Conservation (phyloP, 1,140 invertebrate genomes). For the Micrasema longulum region DNA sequence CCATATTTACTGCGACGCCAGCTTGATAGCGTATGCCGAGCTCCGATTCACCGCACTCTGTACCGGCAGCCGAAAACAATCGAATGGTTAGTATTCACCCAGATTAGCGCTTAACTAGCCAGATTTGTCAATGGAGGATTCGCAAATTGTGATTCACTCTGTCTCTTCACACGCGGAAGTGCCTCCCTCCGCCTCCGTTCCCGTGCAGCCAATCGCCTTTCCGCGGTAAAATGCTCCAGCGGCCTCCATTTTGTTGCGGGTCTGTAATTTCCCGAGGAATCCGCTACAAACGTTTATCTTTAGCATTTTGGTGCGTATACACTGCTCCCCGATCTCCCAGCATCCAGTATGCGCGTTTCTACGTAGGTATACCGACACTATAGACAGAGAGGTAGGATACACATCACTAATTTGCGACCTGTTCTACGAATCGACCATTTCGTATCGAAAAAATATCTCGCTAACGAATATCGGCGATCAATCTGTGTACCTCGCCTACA, state of each 20-base stretch:
- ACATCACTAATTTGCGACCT: too few species aligned
- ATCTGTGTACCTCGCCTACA: too few species aligned
- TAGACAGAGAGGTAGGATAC: too few species aligned
- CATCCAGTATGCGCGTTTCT: not conserved
- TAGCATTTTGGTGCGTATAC: constrained; percentile 3
- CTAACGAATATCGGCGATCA: too few species aligned
- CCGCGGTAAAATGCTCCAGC: constrained; percentile 41
- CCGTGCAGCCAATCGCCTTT: constrained; percentile 44
- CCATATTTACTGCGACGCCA: constrained; percentile 17
- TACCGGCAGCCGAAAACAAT: too few species aligned
- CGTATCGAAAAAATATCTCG: too few species aligned
- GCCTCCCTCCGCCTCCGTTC: constrained; percentile 22
- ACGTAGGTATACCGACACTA: too few species aligned
- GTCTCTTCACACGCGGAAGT: constrained; percentile 15
- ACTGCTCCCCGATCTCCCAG: not conserved
- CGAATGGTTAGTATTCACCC: not conserved
- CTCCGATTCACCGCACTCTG: too few species aligned
- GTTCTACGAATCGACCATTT: too few species aligned
- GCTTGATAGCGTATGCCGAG: too few species aligned
- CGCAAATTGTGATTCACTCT: too few species aligned
- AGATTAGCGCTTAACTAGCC: not conserved
- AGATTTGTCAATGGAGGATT: not conserved
- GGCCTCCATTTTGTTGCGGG: constrained; percentile 36
- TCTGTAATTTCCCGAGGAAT: constrained; percentile 40
- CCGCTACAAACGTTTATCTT: constrained; percentile 25